Evolutionary conservation across 2,113 vertebrate species (phyloP).

Genomic region (Anolis sagrei): DNA sequence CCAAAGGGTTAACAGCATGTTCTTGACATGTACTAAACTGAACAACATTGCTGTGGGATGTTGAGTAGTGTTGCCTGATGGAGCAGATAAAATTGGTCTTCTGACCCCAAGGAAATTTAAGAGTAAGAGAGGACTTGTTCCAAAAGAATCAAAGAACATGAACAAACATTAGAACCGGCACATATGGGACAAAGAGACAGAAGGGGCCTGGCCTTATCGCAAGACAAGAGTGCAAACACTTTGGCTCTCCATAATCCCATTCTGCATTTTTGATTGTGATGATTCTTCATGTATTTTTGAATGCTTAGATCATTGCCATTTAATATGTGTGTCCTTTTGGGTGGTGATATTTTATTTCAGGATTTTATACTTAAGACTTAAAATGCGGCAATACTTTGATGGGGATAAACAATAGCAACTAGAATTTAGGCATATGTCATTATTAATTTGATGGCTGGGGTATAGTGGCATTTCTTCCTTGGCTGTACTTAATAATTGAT

Average conservation of each 20-base stretch:
- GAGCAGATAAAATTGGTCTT: constrained; percentile 32
- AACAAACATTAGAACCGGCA: not conserved
- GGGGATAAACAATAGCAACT: not conserved
- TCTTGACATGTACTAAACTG: constrained; percentile 39
- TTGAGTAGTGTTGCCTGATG: constrained; percentile 16
- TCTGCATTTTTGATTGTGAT: not conserved
- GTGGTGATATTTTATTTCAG: not conserved
- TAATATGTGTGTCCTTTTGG: not conserved
- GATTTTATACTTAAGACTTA: not conserved
- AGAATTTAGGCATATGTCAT: not conserved
- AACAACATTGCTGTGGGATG: constrained; percentile 22
- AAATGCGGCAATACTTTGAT: not conserved
- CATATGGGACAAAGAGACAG: not conserved
- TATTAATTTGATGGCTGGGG: not conserved
- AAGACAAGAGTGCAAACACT: not conserved
- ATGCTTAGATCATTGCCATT: not conserved
- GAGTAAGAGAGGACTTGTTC: constrained; percentile 20
- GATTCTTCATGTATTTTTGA: not conserved
- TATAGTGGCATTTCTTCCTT: not conserved
- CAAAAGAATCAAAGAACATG: constrained; percentile 18
- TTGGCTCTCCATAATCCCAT: not conserved
- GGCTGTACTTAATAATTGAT: not conserved
- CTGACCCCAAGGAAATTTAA: constrained; percentile 29
- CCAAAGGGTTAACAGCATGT: constrained; percentile 35
- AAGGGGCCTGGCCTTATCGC: not conserved